Evolutionary conservation across 1,140 invertebrate genomes (phyloP), one percentile per base, ranked within the genome.

Genomic region (Sinonovacula constricta): DNA sequence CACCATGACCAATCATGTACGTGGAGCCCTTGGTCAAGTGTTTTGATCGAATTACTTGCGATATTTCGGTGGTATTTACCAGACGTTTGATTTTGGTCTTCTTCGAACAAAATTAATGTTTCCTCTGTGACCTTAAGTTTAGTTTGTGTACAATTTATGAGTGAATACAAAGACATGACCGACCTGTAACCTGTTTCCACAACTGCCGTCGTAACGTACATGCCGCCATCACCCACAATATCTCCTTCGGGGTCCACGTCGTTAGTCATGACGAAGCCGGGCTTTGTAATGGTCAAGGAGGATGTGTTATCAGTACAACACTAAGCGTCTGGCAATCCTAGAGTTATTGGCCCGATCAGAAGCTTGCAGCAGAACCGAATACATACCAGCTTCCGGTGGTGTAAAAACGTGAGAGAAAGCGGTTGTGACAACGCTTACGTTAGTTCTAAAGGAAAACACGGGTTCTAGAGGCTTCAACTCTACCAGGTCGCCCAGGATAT

Each of bases 251-350:
- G n/a, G n/a, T n/a, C n/a, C n/a, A n/a, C n/a, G n/a, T n/a, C n/a
- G n/a, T n/a, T n/a, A n/a, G n/a, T 57, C 10, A 22, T 14, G 28
- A 24, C 10, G 7, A 57, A 26, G 28, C 54, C 54, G 28, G 54
- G 54, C 22, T 57, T 57, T 57, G 54, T 57, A 14, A 57, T 24
- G 7, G 10, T n/a, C n/a, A n/a, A n/a, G n/a, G n/a, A n/a, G n/a
- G n/a, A n/a, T n/a, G n/a, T n/a, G n/a, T n/a, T n/a, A n/a, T 57
- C 7, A 57, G 18, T 10, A 12, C 24, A 57, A 26, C 18, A 57
- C 54, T 22, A 57, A 26, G 54, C 54, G 54, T 26, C 54, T 57
- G 18, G 54, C 54, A 57, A 57, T 57, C 54, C 28, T 57, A 7
- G 54, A 12, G 28, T 57, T 57, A 22, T 57, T 57, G 10, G 54